A percentile compares a stretch with the other conserved stretches of the same genome.
Conservation (phyloP, 2,888 invertebrate species). For the Candidula unifasciata region DNA sequence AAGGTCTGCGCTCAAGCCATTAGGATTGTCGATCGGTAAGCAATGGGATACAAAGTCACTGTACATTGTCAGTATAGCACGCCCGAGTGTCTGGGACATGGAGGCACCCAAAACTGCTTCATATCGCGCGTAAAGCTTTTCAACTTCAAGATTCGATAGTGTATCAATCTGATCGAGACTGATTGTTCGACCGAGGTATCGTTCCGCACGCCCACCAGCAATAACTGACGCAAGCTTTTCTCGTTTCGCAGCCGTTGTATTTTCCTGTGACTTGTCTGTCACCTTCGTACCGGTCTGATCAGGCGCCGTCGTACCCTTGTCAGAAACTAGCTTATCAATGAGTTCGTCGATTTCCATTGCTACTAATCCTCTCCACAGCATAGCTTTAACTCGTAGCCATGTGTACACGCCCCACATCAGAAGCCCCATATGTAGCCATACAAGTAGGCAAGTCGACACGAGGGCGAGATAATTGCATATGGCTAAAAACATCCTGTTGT, state of each 20-base stretch:
- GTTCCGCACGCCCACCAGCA: not conserved
- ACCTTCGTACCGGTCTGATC: too few relatives aligned
- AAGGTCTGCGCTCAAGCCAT: not conserved
- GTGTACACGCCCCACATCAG: not conserved
- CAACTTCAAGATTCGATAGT: not conserved
- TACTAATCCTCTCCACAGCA: not conserved
- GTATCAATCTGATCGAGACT: not conserved
- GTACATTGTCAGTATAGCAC: not conserved
- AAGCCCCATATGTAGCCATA: not conserved
- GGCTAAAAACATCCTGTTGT: too few relatives aligned
- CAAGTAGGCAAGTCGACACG: too few relatives aligned
- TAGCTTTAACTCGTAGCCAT: not conserved
- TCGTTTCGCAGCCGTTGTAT: too few relatives aligned
- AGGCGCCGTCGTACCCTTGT: too few relatives aligned
- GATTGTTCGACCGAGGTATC: not conserved
- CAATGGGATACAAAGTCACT: not conserved
- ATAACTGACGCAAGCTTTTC: too few relatives aligned
- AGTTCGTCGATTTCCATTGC: too few relatives aligned
- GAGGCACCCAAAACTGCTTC: not conserved
- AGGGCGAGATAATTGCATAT: too few relatives aligned
- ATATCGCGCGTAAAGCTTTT: conserved; percentile 11
- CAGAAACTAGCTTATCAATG: too few relatives aligned
- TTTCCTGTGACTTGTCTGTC: not conserved
- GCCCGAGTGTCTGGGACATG: not conserved
- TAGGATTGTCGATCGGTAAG: not conserved